Conservation (phyloP, 2,113 vertebrate species). For the Tyrannus savana region DNA sequence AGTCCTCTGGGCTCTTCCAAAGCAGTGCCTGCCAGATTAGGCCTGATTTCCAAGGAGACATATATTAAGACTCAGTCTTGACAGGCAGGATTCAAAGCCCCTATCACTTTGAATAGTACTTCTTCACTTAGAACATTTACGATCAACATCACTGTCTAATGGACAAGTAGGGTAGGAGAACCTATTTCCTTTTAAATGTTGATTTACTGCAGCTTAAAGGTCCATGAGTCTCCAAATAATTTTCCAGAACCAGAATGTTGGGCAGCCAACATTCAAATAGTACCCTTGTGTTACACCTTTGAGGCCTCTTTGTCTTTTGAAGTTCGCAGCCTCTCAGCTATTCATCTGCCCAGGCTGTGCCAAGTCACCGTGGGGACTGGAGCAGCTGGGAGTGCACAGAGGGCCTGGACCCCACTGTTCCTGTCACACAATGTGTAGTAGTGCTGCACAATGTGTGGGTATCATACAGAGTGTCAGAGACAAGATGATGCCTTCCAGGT, state of each 20-base stretch:
- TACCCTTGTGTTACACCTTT: neutral
- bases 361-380: neutral
- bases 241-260: neutral
- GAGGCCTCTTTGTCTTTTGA: neutral
- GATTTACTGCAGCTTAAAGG: neutral
- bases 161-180: neutral
- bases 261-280: neutral
- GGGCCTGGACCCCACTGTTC: accelerated
- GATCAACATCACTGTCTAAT: neutral
- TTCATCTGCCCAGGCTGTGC: neutral
- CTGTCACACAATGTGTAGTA: accelerated
- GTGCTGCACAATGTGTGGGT: accelerated
- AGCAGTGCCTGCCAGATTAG: neutral
- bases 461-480: no score
- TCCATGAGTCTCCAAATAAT: neutral
- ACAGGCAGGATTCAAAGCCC: neutral
- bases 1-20: neutral
- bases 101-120: neutral
- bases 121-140: neutral
- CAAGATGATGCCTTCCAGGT: neutral
- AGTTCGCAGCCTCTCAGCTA: neutral
- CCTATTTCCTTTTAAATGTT: neutral
- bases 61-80: neutral
- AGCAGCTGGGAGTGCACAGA: accelerated
- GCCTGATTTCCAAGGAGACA: neutral